Conservation (phyloP, 2,113 vertebrate species). For the Naja naja region DNA sequence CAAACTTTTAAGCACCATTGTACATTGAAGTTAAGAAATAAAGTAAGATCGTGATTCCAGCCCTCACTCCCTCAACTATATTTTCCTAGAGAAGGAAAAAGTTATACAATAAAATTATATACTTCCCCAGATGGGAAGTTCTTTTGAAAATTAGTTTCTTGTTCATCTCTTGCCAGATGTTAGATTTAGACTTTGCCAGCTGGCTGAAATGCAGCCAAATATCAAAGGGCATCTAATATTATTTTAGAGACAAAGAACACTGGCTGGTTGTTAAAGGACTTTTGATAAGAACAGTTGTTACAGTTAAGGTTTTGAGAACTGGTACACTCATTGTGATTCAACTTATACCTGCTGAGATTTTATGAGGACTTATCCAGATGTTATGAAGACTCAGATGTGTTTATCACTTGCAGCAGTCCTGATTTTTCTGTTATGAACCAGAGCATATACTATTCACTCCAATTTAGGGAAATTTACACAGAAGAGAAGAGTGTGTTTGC, state of each 20-base stretch:
- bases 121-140: constrained; percentile 48
- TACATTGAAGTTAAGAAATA: neutral
- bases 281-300: neutral
- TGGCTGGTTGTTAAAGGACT: neutral
- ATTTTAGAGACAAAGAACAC: neutral
- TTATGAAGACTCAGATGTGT: neutral
- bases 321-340: neutral
- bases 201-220: constrained; percentile 44
- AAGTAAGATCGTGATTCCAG: neutral
- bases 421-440: constrained; percentile 15
- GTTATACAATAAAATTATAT: constrained; percentile 21
- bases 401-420: neutral
- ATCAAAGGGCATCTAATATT: neutral
- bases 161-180: constrained; percentile 44
- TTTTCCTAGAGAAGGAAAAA: neutral
- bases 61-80: neutral
- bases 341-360: neutral
- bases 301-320: neutral
- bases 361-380: neutral
- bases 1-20: neutral
- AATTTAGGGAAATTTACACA: constrained; percentile 6
- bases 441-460: constrained; percentile 41
- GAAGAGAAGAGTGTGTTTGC: neutral
- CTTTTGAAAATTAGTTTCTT: constrained; percentile 37
- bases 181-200: constrained; percentile 41